Evolutionary conservation across 2,113 vertebrate genomes (phyloP).

Genomic region (Danio rerio): DNA sequence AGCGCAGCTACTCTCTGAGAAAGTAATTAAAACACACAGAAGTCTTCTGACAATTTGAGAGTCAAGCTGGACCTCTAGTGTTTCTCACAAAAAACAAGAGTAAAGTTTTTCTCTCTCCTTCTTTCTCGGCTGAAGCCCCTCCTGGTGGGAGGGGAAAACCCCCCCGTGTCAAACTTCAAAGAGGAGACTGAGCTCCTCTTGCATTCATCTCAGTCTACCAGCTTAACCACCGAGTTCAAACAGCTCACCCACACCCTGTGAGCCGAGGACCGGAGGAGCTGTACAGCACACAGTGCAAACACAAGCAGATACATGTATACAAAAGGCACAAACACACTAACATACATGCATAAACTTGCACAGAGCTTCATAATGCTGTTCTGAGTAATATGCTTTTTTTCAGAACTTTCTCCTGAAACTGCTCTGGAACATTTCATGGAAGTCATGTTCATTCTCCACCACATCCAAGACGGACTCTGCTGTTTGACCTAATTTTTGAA

Average conservation of each 20-base stretch:
- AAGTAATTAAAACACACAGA: conserved; percentile 43
- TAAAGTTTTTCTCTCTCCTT: conserved; percentile 46
- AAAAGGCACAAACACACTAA: conserved; percentile 15
- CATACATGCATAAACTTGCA: background rate
- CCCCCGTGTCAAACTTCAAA: conserved; percentile 76
- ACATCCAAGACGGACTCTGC: conserved; percentile 6
- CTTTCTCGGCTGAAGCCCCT: conserved; percentile 50
- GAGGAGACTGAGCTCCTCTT: conserved; percentile 70
- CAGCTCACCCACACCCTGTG: conserved; percentile 63
- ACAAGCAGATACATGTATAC: background rate
- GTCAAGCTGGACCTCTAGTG: conserved; percentile 59
- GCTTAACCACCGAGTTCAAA: conserved; percentile 66
- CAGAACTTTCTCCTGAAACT: background rate
- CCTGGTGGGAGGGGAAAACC: conserved; percentile 74
- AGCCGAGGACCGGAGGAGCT: conserved; percentile 31
- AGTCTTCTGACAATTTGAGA: conserved; percentile 45
- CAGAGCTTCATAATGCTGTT: background rate
- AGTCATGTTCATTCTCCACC: background rate
- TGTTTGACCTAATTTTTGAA: background rate
- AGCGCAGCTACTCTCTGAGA: background rate
- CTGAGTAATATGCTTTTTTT: background rate
- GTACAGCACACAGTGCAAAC: conserved; percentile 5
- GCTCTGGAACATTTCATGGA: conserved; percentile 7
- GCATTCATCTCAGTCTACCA: conserved; percentile 65
- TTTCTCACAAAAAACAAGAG: conserved; percentile 53